A percentile compares a stretch with the other conserved stretches of the same genome.
Evolutionary conservation across 1,140 invertebrate species (phyloP).

Genomic region (Xylocopa sonorina): DNA sequence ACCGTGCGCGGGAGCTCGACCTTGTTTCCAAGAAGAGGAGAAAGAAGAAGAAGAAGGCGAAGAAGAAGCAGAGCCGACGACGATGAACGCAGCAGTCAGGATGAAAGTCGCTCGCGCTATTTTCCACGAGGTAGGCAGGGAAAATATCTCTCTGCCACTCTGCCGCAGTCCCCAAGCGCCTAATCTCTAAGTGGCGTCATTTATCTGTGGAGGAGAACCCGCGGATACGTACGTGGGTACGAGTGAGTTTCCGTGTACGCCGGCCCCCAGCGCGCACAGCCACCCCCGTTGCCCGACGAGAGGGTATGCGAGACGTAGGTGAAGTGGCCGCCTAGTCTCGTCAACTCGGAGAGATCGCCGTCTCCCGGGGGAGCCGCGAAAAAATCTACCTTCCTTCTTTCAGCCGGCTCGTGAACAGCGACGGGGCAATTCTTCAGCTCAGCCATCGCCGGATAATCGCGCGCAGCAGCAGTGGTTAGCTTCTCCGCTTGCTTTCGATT

Average conservation of each 20-base stretch:
- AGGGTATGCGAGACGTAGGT: constrained; percentile 54
- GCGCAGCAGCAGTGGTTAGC: not conserved
- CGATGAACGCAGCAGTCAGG: constrained; percentile 11
- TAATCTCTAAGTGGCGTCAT: constrained; percentile 74
- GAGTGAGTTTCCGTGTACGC: constrained; percentile 12
- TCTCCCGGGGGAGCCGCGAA: constrained; percentile 60
- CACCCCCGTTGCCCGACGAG: constrained; percentile 14
- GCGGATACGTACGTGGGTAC: constrained; percentile 27
- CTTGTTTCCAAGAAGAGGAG: constrained; percentile 20
- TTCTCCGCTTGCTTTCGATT: no score
- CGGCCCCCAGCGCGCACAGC: not conserved
- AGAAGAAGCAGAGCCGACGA: constrained; percentile 11
- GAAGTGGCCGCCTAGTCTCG: constrained; percentile 64
- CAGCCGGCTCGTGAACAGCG: constrained; percentile 35
- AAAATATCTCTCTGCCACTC: constrained; percentile 63
- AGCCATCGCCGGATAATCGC: constrained; percentile 14
- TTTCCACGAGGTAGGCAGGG: constrained; percentile 56
- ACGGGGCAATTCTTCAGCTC: constrained; percentile 12
- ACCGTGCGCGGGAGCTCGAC: not conserved
- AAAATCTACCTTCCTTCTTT: constrained; percentile 57
- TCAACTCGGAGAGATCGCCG: constrained; percentile 64
- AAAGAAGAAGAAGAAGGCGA: not conserved
- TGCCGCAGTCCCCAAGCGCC: constrained; percentile 57
- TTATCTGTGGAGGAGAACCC: constrained; percentile 67
- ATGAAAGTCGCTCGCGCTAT: constrained; percentile 49